Base-by-base conservation (phyloP, 1,140 invertebrate genomes). In the Zaprionus vittiger region DNA sequence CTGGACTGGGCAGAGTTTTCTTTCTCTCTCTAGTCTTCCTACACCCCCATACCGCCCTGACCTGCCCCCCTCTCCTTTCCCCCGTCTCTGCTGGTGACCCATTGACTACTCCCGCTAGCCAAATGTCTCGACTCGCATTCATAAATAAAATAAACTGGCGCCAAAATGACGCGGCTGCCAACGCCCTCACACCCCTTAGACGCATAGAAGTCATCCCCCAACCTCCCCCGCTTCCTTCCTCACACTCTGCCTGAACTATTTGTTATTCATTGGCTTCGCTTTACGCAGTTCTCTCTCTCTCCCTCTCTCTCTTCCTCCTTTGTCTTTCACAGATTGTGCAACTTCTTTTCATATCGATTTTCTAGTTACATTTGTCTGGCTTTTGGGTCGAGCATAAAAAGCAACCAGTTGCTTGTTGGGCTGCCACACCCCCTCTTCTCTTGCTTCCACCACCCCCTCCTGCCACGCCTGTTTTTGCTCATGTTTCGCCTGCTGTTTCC, bases 71-170 rank as follows among this genome's bases (percentile, higher is more conserved):
- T 1, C 26, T 11, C 14, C 52, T 1, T 17, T 11, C 20, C 17
- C 14, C 52, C 2, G 17, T 5, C 11, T 31, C 47, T 12, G 7
- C 22, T 28, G 31, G 54, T 67, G 65, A 67, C 65, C 65, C 65
- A 67, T 66, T 66, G 54, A 60, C 77, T 70, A 71, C 72, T 70
- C 72, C 64, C 73, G 41, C 66, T 70, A 74, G 77, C 83, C 80
- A 56, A 66, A 63, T 65, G 68, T 76, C 73, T 76, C 68, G 73
- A 60, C 72, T 71, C 47, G 64, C 47, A 83, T 76, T 89, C 84
- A 89, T 90, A 90, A 89, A 89, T 89, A 89, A 84, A 81, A 84
- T 76, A 79, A 89, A 89, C 68, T 90, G 84, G 84, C 84, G 84
- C 84, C 84, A 84, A 84, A 90, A 72, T 84, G 84, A 89, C 84